phyloP scores from a whole-genome alignment of 2,113 vertebrate species.

The Dicentrarchus labrax region DNA sequence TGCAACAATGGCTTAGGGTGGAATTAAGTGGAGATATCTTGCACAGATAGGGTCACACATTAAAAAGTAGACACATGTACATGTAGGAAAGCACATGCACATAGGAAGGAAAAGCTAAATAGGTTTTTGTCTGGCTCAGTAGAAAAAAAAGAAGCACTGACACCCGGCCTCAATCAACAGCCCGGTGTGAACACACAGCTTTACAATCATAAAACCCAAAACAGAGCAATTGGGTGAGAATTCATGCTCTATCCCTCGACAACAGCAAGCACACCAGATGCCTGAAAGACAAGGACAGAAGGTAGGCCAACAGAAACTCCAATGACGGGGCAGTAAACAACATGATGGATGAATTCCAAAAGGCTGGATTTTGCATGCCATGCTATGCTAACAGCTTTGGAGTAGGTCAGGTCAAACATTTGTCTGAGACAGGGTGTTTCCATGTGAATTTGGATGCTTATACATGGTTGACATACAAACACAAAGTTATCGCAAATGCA shows the following conservation, averaged over 20 bases:
- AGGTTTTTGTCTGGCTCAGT: neutral
- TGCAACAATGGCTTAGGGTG: neutral
- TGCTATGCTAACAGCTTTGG: constrained; percentile 24
- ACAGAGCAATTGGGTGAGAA: constrained; percentile 64
- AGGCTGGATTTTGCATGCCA: constrained; percentile 54
- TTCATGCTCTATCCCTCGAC: constrained; percentile 47
- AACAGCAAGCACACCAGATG: constrained; percentile 62
- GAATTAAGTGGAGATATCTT: neutral
- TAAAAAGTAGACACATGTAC: too few species aligned
- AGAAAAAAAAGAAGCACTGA: neutral
- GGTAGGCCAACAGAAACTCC: constrained; percentile 56
- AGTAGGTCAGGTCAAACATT: constrained; percentile 24
- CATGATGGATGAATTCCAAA: constrained; percentile 67
- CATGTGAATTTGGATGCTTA: neutral
- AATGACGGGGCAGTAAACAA: constrained; percentile 33
- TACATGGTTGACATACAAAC: constrained; percentile 42
- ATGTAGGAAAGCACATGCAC: neutral
- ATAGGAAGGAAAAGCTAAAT: neutral
- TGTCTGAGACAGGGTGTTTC: constrained; percentile 1
- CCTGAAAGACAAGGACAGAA: constrained; percentile 49
- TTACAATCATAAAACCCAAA: constrained; percentile 31
- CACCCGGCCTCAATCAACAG: neutral
- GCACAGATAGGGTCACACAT: neutral
- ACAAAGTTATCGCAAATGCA: constrained; percentile 22
- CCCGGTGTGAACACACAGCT: constrained; percentile 28